Evolutionary conservation across 2,113 vertebrate species (phyloP), one percentile per base, ranked within the genome.

Genomic region (Sitta europaea): DNA sequence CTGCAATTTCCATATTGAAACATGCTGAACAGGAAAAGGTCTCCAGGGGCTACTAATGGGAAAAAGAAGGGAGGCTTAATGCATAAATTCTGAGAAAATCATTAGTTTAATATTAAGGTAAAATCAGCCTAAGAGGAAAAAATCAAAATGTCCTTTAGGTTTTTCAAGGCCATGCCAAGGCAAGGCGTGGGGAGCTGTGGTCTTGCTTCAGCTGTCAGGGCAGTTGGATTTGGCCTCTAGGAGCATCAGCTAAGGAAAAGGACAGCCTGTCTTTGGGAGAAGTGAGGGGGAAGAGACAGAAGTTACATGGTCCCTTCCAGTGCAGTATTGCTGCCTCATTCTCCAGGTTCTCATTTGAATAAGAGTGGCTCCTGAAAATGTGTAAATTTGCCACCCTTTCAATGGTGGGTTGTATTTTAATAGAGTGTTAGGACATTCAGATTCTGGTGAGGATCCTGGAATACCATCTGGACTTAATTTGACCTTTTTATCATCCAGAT

Each of bases 171-270:
- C 21, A 4, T 63, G 53, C 25, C 61, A 68, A 88, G 42, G 12
- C 15, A 6, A 29, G 68, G 9, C 0, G 0, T 20, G 5, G 23
- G 38, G 35, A 51, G 14, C n/a, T 47, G 27, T 83, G 58, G 25
- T 77, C 51, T 58, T 62, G n/a, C 48, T 74, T 78, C 47, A 88
- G 27, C 36, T 16, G 3, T 6, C 24, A 43, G 45, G 29, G 22
- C 14, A 40, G 17, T 18, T 72, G 67, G 58, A 33, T 72, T 58
- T 67, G 40, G 33, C 29, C 29, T 63, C 53, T 24, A 19, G 48
- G 66, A 65, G 17, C 5, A 40, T 4, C 24, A 47, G 57, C 53
- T 53, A 21, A 71, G 0, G 2, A 72, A 58, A 65, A 82, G 11
- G 9, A 27, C 57, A 68, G 27, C 2, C n/a, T 63, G 33, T 11